These are phyloP conservation scores for Notothenia rossii DNA, from an alignment of 2,113 vertebrate species.

Conservation along the genomic window DNA sequence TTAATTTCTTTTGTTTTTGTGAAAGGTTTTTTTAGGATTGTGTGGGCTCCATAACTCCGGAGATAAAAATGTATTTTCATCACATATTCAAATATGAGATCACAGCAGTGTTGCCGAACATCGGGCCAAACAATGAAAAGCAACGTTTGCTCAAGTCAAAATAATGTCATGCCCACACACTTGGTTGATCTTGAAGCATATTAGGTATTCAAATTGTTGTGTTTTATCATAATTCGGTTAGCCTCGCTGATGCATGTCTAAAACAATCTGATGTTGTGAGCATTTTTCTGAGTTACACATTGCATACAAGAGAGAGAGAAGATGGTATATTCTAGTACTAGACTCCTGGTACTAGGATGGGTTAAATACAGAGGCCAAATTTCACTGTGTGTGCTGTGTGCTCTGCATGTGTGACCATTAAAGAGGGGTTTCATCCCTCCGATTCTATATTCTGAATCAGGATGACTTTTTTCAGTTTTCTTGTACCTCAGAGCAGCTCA, in stretches of 20 bases:
- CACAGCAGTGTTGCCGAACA: constrained; percentile 17
- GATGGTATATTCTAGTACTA: not conserved
- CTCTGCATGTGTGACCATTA: too few relatives aligned
- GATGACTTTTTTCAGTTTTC: not conserved
- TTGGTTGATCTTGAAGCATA: constrained; percentile 4
- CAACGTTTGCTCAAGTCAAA: constrained; percentile 12
- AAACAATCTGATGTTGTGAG: not conserved
- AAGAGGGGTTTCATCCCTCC: too few relatives aligned
- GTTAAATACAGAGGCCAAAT: too few relatives aligned
- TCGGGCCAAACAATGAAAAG: constrained; percentile 1
- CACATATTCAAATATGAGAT: constrained; percentile 37
- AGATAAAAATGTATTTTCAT: constrained; percentile 40
- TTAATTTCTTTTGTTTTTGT: constrained; percentile 49
- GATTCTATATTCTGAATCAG: not conserved
- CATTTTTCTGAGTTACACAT: constrained; percentile 10
- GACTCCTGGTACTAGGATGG: too few relatives aligned
- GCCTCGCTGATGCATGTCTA: not conserved
- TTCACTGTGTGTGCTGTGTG: too few relatives aligned
- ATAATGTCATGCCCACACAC: constrained; percentile 5
- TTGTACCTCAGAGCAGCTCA: not conserved
- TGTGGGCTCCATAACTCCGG: constrained; percentile 26
- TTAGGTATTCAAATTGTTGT: not conserved
- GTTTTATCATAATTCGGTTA: not conserved
- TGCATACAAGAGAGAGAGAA: not conserved
- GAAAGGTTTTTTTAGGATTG: constrained; percentile 43